Conservation (phyloP, 1,140 invertebrate genomes). For the Acromyrmex echinatior region DNA sequence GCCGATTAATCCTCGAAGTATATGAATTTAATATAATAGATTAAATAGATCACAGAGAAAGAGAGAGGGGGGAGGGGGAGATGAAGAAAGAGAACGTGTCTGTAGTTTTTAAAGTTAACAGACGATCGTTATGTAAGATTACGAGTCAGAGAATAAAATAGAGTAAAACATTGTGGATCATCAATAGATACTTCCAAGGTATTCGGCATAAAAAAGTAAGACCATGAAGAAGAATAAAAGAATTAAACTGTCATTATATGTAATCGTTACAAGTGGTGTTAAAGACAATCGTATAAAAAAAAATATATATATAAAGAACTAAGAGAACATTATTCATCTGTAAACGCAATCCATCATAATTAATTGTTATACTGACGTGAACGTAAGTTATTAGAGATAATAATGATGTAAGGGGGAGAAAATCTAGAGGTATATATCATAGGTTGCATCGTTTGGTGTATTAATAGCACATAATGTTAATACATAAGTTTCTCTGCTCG, state of each 20-base stretch:
- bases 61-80: background rate
- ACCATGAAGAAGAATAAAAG: background rate
- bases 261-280: background rate
- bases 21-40: conserved; percentile 25
- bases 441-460: conserved; percentile 8
- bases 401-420: conserved; percentile 19
- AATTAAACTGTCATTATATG: background rate
- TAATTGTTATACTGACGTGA: background rate
- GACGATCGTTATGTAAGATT: background rate
- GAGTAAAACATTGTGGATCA: background rate
- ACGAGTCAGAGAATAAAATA: background rate
- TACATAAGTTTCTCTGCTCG: background rate
- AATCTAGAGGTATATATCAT: background rate
- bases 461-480: conserved; percentile 13
- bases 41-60: conserved; percentile 29
- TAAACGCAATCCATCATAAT: background rate
- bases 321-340: background rate
- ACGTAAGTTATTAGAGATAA: background rate
- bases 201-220: background rate
- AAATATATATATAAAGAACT: background rate
- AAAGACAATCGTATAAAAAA: background rate
- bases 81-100: too few species aligned
- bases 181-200: background rate
- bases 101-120: conserved; percentile 7
- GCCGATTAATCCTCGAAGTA: conserved; percentile 29